phyloP scores from a whole-genome alignment of 2,797 vertebrate genomes.

The Lacerta viridis region DNA sequence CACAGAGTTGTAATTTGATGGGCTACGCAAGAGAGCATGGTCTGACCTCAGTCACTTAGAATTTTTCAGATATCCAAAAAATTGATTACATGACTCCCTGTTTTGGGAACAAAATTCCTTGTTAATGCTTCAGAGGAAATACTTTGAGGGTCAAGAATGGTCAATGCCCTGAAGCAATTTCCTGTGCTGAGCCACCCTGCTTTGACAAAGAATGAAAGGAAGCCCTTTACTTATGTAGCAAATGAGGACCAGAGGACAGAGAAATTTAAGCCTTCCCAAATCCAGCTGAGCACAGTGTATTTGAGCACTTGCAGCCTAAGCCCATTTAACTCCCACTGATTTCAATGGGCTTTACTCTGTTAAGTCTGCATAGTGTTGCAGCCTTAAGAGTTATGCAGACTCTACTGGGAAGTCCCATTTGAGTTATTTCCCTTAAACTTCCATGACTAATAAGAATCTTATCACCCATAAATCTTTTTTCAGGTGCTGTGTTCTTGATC shows the following conservation, averaged over 20 bases:
- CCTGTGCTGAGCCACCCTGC: not conserved
- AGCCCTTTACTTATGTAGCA: not conserved
- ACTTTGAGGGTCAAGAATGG: not conserved
- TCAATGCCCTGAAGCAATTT: slow-evolving; percentile 24
- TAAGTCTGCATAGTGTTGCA: not conserved
- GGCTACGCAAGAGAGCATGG: not conserved
- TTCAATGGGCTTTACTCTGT: not conserved
- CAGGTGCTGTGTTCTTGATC: too few relatives aligned
- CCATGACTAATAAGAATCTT: not conserved
- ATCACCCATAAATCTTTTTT: not conserved
- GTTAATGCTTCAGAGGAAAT: not conserved
- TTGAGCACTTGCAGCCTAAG: not conserved
- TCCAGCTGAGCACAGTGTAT: not conserved
- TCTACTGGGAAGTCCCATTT: not conserved
- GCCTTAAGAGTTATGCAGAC: not conserved
- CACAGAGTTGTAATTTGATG: not conserved
- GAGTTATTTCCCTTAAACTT: not conserved
- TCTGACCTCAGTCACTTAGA: not conserved
- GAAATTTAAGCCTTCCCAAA: not conserved
- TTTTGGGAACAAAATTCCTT: slow-evolving; percentile 21
- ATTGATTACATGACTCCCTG: not conserved
- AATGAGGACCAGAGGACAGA: not conserved
- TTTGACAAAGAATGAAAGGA: not conserved
- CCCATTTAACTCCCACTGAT: not conserved
- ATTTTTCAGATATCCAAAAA: not conserved